Conservation (phyloP, 1,140 invertebrate genomes). For the Tetramorium alpestre region DNA sequence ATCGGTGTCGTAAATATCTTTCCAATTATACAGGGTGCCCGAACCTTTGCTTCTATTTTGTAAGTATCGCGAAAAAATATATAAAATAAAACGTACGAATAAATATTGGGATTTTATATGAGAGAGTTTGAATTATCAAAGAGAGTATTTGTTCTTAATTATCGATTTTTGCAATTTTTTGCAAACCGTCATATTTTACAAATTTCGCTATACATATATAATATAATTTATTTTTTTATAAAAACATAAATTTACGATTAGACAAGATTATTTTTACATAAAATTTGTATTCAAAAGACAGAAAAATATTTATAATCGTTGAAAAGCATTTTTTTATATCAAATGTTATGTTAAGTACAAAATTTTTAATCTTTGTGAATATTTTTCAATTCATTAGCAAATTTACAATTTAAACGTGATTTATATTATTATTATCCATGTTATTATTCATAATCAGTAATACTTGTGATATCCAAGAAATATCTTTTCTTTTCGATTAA, state of each 20-base stretch:
- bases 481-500: slow-evolving; percentile 3
- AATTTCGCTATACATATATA: not conserved
- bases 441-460: not conserved
- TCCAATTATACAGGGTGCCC: not conserved
- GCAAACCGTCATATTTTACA: not conserved
- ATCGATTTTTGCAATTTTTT: not conserved
- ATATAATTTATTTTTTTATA: not conserved
- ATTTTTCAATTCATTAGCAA: not conserved
- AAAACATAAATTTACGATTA: not conserved
- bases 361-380: not conserved
- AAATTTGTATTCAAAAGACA: not conserved
- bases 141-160: not conserved
- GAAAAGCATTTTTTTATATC: not conserved
- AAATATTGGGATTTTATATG: not conserved
- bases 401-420: no score
- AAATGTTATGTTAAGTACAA: not conserved
- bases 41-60: not conserved
- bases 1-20: slow-evolving; percentile 17
- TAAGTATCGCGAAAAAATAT: not conserved
- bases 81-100: not conserved
- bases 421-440: not conserved
- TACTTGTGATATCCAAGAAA: not conserved
- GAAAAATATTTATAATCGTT: not conserved
- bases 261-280: not conserved
- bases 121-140: not conserved